Evolutionary conservation across 2,888 invertebrate genomes (phyloP).

Genomic region (Ornithoptera alexandrae): DNA sequence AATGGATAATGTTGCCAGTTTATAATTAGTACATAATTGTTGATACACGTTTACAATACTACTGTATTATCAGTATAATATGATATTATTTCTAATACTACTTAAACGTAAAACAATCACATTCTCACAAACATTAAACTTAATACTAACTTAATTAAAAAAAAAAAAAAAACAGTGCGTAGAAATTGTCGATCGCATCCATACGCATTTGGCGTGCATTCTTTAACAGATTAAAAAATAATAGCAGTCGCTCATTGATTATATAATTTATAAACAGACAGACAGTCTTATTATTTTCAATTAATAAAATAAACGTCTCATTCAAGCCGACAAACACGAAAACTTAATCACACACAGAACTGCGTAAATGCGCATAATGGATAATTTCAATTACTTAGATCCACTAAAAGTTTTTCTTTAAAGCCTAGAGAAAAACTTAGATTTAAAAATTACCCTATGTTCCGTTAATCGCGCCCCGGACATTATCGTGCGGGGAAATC

Average conservation of each 20-base stretch:
- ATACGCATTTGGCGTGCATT: conserved; percentile 29
- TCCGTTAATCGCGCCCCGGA: conserved; percentile 70
- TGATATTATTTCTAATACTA: conserved; percentile 31
- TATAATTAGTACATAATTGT: conserved; percentile 1
- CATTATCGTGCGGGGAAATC: conserved; percentile 53
- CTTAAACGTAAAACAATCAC: conserved; percentile 27
- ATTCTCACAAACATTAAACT: conserved; percentile 29
- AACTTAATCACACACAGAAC: conserved; percentile 45
- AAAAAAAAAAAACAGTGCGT: conserved; percentile 28
- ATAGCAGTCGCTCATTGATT: conserved; percentile 66
- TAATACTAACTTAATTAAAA: conserved; percentile 27
- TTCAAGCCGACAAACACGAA: conserved; percentile 45
- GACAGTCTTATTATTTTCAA: conserved; percentile 67
- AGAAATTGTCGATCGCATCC: conserved; percentile 21
- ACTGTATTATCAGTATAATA: conserved; percentile 8
- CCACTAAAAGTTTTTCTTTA: conserved; percentile 53
- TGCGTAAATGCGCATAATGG: conserved; percentile 62
- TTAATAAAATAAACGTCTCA: conserved; percentile 48
- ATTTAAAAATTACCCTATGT: conserved; percentile 61
- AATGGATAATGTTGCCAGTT: conserved; percentile 11
- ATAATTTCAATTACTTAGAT: conserved; percentile 52
- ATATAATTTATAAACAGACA: conserved; percentile 61
- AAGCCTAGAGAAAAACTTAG: conserved; percentile 66
- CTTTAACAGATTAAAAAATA: conserved; percentile 41
- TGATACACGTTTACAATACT: conserved; percentile 17